Base-by-base conservation (phyloP, 2,113 vertebrate genomes). In the Centropristis striata region DNA sequence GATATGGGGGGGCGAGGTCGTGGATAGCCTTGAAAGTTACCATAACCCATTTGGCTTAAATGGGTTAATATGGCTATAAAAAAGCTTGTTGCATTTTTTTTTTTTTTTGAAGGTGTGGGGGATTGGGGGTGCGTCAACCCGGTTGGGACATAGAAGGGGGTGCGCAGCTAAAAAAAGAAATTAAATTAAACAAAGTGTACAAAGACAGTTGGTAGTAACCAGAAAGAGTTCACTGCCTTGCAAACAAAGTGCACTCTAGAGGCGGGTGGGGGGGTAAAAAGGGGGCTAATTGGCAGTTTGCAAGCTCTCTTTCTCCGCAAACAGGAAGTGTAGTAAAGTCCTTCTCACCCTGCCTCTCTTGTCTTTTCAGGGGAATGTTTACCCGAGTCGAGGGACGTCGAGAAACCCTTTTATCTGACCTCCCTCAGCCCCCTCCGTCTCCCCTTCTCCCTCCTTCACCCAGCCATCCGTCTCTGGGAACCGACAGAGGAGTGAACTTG, bases 331-430 rank as follows among this genome's bases (percentile, higher is more conserved):
- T 28, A 70, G 51, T 79, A n/a, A 73, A 61, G 39, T 61, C 47
- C 37, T 11, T 80, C 78, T 87, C 90, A 84, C 64, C 50, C 44
- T 42, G 66, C 41, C 69, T 72, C 60, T 81, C 54, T 86, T 75
- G 53, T 86, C 78, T 90, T 36, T 87, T 80, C 90, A 95, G 95
- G 95, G 95, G 75, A 95, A 92, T 78, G 93, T 95, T 86, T 96
- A 95, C 92, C 91, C 94, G 53, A 93, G 93, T 81, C 92, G 92
- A 90, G 95, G 92, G 81, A 92, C 93, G 20, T 95, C 95, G 25
- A 87, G 90, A 78, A 96, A 96, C 69, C 95, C 95, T 87, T 96
- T 96, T 92, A 95, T 95, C 93, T 96, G 93, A 96, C 28, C 9
- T 63, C 61, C 36, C 25, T 6, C 32, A 3, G 21, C 10, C 18